These are phyloP conservation scores for Chrysopilus asiliformis DNA, from an alignment of 2,888 invertebrate genomes.

Conservation along the genomic window DNA sequence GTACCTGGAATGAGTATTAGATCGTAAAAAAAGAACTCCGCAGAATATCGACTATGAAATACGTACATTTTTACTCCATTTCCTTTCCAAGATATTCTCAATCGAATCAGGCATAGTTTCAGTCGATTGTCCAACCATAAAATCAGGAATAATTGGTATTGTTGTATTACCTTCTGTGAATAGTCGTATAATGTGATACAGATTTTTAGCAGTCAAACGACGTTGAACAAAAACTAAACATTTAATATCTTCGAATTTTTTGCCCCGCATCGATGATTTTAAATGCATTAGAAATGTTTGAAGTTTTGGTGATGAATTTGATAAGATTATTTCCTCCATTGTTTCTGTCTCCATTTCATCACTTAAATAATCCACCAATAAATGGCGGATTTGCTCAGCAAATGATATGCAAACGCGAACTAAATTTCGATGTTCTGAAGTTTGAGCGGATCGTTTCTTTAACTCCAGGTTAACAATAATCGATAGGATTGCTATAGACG, in stretches of 20 bases:
- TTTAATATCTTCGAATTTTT: slow-evolving; percentile 25
- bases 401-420: slow-evolving; percentile 21
- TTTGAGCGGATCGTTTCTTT: slow-evolving; percentile 41
- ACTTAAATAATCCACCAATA: slow-evolving; percentile 41
- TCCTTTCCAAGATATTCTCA: slow-evolving; percentile 23
- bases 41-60: neutral
- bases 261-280: slow-evolving; percentile 39
- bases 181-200: slow-evolving; percentile 52
- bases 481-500: slow-evolving; percentile 43
- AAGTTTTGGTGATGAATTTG: slow-evolving; percentile 53
- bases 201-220: slow-evolving; percentile 58
- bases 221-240: slow-evolving; percentile 31
- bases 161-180: slow-evolving; percentile 37
- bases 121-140: slow-evolving; percentile 51
- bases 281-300: slow-evolving; percentile 46
- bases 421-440: slow-evolving; percentile 26
- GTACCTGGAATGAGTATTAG: slow-evolving; percentile 22
- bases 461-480: slow-evolving; percentile 49
- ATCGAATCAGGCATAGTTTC: slow-evolving; percentile 19
- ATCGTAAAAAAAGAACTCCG: neutral
- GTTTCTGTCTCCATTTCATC: slow-evolving; percentile 15
- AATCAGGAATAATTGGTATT: slow-evolving; percentile 50
- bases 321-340: slow-evolving; percentile 32
- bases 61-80: slow-evolving; percentile 24
- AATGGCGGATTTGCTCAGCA: slow-evolving; percentile 38